Percentiles rank a stretch among this genome's conserved stretches.
Conservation (phyloP, 2,113 vertebrate genomes). For the Galbula dea region DNA sequence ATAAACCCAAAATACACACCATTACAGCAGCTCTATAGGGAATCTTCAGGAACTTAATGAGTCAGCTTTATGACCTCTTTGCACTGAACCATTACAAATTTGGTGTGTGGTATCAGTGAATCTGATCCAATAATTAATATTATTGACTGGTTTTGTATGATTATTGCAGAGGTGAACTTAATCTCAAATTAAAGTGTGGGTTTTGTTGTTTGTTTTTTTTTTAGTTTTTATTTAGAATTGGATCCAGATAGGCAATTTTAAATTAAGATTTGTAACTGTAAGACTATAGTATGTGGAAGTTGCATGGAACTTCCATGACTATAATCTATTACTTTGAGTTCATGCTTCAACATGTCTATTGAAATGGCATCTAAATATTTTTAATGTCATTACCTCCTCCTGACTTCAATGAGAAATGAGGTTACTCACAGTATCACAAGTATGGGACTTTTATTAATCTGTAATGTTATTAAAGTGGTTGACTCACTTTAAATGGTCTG, state of each 20-base stretch:
- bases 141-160: not conserved
- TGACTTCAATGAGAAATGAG: not conserved
- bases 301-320: not conserved
- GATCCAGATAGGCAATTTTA: not conserved
- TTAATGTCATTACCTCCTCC: not conserved
- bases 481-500: not conserved
- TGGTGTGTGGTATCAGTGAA: not conserved
- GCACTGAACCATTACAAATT: not conserved
- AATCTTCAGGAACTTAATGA: not conserved
- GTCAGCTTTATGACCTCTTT: conserved; percentile 15
- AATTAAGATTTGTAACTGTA: not conserved
- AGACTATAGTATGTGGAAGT: not conserved
- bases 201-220: not conserved
- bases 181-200: not conserved
- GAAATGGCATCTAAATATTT: not conserved
- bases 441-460: not conserved
- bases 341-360: not conserved
- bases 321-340: not conserved
- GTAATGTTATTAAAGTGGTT: not conserved
- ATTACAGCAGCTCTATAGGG: not conserved
- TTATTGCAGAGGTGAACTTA: not conserved
- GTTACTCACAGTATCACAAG: not conserved
- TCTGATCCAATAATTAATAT: not conserved
- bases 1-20: conserved; percentile 12
- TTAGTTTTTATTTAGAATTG: not conserved